Evolutionary conservation across 2,113 vertebrate genomes (phyloP).

Genomic region (Nibea coibor): DNA sequence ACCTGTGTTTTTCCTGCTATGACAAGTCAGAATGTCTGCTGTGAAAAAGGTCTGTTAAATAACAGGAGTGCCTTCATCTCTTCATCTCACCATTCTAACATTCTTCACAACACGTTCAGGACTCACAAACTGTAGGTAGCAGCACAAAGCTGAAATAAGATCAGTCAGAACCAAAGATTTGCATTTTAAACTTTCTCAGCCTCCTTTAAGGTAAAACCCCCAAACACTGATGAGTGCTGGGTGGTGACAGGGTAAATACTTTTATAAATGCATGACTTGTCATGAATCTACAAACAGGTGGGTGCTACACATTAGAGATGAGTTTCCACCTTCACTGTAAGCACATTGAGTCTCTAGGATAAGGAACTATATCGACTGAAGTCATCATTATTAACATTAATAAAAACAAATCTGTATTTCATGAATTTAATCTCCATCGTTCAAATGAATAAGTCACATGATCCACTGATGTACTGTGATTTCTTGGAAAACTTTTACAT

Average conservation of each 20-base stretch:
- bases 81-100: neutral
- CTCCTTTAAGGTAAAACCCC: neutral
- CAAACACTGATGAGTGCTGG: neutral
- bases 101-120: neutral
- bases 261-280: neutral
- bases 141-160: neutral
- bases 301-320: too few relatives aligned
- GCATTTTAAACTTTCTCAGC: neutral
- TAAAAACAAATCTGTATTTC: conserved; percentile 25
- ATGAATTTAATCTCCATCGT: conserved; percentile 19
- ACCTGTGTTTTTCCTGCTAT: neutral
- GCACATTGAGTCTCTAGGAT: too few relatives aligned
- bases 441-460: conserved; percentile 20
- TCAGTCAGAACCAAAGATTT: neutral
- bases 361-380: too few relatives aligned
- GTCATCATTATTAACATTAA: too few relatives aligned
- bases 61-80: neutral
- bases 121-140: neutral
- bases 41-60: neutral
- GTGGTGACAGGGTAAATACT: neutral
- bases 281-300: neutral
- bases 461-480: neutral
- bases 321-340: too few relatives aligned
- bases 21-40: neutral
- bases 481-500: conserved; percentile 10